phyloP scores from a whole-genome alignment of 2,113 vertebrate species.

The Phrynocephalus versicolor region DNA sequence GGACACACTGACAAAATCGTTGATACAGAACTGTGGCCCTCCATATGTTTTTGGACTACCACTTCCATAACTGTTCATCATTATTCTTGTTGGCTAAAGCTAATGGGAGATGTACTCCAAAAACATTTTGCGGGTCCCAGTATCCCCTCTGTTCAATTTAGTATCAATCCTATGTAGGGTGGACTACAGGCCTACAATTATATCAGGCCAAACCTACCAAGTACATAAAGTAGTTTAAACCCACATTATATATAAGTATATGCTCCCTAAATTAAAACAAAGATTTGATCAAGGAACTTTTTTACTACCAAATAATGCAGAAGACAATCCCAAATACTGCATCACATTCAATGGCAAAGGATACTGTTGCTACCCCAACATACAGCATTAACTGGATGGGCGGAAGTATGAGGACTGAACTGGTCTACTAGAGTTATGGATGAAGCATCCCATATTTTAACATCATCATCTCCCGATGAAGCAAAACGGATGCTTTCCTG shows the following conservation, averaged over 20 bases:
- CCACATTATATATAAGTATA: no score
- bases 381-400: slow-evolving; percentile 83
- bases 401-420: slow-evolving; percentile 86
- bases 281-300: neutral
- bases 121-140: no score
- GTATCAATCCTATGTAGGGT: no score
- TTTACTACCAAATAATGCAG: neutral
- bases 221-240: neutral
- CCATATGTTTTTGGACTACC: no score
- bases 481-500: slow-evolving; percentile 88
- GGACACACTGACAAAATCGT: neutral
- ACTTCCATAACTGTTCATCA: no score
- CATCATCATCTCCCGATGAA: slow-evolving; percentile 91
- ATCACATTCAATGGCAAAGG: slow-evolving; percentile 70
- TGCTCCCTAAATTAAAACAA: neutral
- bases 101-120: no score
- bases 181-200: neutral
- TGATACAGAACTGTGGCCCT: no score
- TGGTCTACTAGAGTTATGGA: slow-evolving; percentile 90
- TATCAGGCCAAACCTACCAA: neutral
- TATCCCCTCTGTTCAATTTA: no score
- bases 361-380: slow-evolving; percentile 98
- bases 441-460: slow-evolving; percentile 93
- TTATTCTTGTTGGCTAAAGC: no score
- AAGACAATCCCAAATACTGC: neutral